Evolutionary conservation across 1,140 invertebrate species (phyloP).

Genomic region (Sinonovacula constricta): DNA sequence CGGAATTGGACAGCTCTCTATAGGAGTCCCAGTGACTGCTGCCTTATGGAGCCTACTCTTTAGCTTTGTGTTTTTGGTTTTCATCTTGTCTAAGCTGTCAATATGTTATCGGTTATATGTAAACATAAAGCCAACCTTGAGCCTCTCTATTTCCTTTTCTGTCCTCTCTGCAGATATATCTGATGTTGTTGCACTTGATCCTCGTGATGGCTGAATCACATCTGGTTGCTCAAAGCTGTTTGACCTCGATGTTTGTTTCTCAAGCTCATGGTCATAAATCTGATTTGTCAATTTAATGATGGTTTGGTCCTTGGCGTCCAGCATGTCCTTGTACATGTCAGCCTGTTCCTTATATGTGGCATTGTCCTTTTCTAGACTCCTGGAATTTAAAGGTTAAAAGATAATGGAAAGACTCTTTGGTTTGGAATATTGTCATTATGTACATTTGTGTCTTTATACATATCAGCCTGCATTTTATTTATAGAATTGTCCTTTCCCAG

Average conservation of each 20-base stretch:
- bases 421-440: too few species aligned
- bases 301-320: conserved; percentile 77
- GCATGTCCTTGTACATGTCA: conserved; percentile 75
- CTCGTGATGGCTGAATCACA: conserved; percentile 10
- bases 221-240: conserved; percentile 28
- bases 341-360: conserved; percentile 70
- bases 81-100: not conserved
- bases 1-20: not conserved
- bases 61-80: not conserved
- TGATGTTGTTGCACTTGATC: conserved; percentile 20
- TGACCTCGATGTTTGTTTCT: conserved; percentile 12
- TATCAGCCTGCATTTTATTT: not conserved
- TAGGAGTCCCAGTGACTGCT: not conserved
- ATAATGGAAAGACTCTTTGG: not conserved
- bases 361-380: conserved; percentile 53
- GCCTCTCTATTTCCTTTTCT: conserved; percentile 49
- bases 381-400: not conserved
- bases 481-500: not conserved
- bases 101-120: too few species aligned
- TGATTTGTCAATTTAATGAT: conserved; percentile 76
- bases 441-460: too few species aligned
- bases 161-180: conserved; percentile 1
- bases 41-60: not conserved
- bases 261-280: conserved; percentile 71
- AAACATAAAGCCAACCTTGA: conserved; percentile 27